Evolutionary conservation across 2,888 invertebrate genomes (phyloP), one percentile per base, ranked within the genome.

Genomic region (Drosophila gaucha): DNA sequence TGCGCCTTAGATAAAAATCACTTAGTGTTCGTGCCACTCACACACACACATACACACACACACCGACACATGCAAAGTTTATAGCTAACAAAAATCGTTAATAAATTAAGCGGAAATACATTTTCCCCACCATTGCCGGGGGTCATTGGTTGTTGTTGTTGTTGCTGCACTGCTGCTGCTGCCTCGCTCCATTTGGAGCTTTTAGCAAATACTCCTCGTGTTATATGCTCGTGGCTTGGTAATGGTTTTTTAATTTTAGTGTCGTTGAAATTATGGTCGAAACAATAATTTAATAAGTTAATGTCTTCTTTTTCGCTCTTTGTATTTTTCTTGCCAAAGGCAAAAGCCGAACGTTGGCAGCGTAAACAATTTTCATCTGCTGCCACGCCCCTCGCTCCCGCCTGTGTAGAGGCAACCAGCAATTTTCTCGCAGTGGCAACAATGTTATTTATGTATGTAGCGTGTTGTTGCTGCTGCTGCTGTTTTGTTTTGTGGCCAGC

Each of bases 161-260:
- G 44, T 30, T 35, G 49, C 14, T 39, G 41, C 3, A 43, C n/a
- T n/a, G 30, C 9, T 46, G 18, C n/a, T 43, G 41, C 9, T 41
- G 66, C 44, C 60, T 52, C 57, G 67, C 84, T 80, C 78, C 80
- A 74, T 84, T 84, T 80, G 78, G 66, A 55, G 56, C 74, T 76
- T 78, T 83, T 78, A 67, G 66, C 58, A 67, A 78, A 78, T 65
- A 69, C 57, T 58, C 47, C 57, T 55, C 55, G 35, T 41, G 46
- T 49, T 56, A 67, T 56, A 67, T 74, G 72, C 69, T 71, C 57
- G 62, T 68, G 76, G 66, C 47, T 67, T 72, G 74, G 84, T 89
- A 89, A 89, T 89, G 89, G 89, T 74, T 89, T 89, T 88, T 88
- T 89, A 89, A 89, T 89, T 89, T 88, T 84, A 80, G 78, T 74